phyloP scores from a whole-genome alignment of 2,888 invertebrate species.

The Lasioglossum lativentre region DNA sequence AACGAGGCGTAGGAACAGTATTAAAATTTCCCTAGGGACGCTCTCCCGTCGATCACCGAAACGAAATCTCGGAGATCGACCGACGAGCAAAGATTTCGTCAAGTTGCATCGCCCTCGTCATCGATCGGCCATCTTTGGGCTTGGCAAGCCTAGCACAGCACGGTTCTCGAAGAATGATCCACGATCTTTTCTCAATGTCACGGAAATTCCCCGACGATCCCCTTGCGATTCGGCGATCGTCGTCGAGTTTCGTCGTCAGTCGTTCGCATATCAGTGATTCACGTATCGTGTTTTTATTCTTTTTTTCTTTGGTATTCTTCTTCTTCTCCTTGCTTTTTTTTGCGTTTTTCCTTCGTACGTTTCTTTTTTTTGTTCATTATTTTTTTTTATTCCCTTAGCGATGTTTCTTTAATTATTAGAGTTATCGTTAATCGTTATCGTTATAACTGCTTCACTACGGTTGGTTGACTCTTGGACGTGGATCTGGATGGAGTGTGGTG shows the following conservation, averaged over 20 bases:
- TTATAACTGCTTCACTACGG: conserved; percentile 70
- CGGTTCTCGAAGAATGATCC: conserved; percentile 7
- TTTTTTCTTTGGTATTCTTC: conserved; percentile 13
- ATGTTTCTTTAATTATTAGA: conserved; percentile 53
- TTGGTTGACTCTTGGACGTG: conserved; percentile 82
- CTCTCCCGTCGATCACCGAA: neutral
- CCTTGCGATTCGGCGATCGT: conserved; percentile 49
- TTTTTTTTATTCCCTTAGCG: conserved; percentile 28
- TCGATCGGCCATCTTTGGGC: conserved; percentile 27
- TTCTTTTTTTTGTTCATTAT: conserved; percentile 31
- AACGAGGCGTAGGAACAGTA: neutral
- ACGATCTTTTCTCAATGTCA: conserved; percentile 37
- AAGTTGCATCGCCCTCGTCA: conserved; percentile 13
- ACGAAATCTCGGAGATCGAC: neutral
- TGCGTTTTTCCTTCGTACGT: conserved; percentile 23
- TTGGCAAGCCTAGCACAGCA: neutral
- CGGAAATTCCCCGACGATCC: conserved; percentile 59
- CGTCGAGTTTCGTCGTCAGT: conserved; percentile 60
- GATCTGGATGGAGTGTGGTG: conserved; percentile 84
- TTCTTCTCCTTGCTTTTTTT: conserved; percentile 28
- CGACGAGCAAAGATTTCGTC: neutral
- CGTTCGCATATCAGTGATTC: conserved; percentile 45
- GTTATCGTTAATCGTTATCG: conserved; percentile 64
- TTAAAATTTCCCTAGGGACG: neutral
- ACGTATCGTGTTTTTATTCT: conserved; percentile 11